Evolutionary conservation across 2,888 invertebrate species (phyloP), one percentile per base, ranked within the genome.

Genomic region (Steromphala cineraria): DNA sequence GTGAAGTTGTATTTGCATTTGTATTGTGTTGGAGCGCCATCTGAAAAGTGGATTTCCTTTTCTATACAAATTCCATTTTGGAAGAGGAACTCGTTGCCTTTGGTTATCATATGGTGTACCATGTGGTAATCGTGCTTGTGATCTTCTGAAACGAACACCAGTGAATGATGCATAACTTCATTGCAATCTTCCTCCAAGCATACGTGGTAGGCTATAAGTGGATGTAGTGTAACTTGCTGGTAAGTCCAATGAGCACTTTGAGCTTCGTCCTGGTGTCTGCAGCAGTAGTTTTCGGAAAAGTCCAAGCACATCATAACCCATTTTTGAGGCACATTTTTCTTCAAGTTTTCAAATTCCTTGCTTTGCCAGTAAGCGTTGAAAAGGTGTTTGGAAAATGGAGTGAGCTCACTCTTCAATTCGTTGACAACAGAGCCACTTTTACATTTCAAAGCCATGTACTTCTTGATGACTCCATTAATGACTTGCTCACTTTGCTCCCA

Each of bases 231-330:
- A 2, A 82, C 74, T 21, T 80, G 81, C 1, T 67, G 67, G 36
- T 82, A 80, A 4, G 52, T 53, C 80, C 81, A 84, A 40, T 80
- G 79, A 31, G 81, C 79, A 53, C 78, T 78, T 21, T 82, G 80
- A n/a, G 81, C 76, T 67, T 82, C 79, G 21, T 84, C 62, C 55
- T 84, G 84, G 19, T 56, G 75, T 15, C 67, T 67, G 36, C 82
- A 80, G 0, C 75, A 31, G 21, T 78, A 82, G 75, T 82, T 84
- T 52, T 84, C 82, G 4, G 84, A 77, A 75, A 82, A 82, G 75
- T 84, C 84, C 31, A 84, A 53, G 21, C 76, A 80, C 40, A 81
- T 15, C 15, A 81, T 52, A 17, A 74, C 75, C 75, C 52, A 67
- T 4, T 56, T 62, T 31, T 15, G 3, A 17, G 81, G 80, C 4